These are phyloP conservation scores for Encarsia formosa DNA, from an alignment of 2,888 invertebrate species.

Conservation along the genomic window DNA sequence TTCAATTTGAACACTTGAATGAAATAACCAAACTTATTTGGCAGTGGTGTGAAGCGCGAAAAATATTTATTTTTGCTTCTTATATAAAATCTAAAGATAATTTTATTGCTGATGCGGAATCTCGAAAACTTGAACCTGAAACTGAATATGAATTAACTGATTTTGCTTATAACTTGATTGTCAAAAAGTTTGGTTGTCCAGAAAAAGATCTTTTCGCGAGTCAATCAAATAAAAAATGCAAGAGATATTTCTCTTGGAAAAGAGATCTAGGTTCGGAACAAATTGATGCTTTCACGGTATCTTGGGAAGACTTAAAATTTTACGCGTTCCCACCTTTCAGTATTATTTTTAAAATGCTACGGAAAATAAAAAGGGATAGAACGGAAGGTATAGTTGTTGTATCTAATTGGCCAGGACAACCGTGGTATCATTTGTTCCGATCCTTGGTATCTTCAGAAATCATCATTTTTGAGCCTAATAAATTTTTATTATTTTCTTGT, in stretches of 20 bases:
- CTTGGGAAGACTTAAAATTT: slow-evolving; percentile 14
- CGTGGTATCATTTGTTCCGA: background rate
- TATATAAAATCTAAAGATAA: slow-evolving; percentile 13
- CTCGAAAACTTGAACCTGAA: slow-evolving; percentile 8
- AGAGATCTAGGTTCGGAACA: slow-evolving; percentile 27
- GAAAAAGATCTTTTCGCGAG: slow-evolving; percentile 34
- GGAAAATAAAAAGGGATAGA: slow-evolving; percentile 15
- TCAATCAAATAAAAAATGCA: slow-evolving; percentile 32
- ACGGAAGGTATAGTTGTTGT: slow-evolving; percentile 19
- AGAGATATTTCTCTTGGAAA: slow-evolving; percentile 31
- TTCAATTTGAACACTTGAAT: slow-evolving; percentile 1
- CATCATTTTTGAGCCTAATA: background rate
- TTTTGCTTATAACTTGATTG: slow-evolving; percentile 9
- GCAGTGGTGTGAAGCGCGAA: slow-evolving; percentile 12
- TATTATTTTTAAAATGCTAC: slow-evolving; percentile 16
- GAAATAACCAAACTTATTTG: slow-evolving; percentile 7
- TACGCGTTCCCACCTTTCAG: slow-evolving; percentile 23
- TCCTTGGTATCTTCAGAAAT: background rate
- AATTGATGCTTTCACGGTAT: slow-evolving; percentile 32
- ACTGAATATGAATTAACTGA: slow-evolving; percentile 14
- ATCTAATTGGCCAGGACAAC: slow-evolving; percentile 1
- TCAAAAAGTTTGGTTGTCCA: slow-evolving; percentile 10
- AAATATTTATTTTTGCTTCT: slow-evolving; percentile 5
- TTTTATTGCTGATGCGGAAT: slow-evolving; percentile 14
- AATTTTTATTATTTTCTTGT: background rate